These are phyloP conservation scores for Cyclina sinensis DNA, from an alignment of 1,140 invertebrate genomes.

Conservation along the genomic window DNA sequence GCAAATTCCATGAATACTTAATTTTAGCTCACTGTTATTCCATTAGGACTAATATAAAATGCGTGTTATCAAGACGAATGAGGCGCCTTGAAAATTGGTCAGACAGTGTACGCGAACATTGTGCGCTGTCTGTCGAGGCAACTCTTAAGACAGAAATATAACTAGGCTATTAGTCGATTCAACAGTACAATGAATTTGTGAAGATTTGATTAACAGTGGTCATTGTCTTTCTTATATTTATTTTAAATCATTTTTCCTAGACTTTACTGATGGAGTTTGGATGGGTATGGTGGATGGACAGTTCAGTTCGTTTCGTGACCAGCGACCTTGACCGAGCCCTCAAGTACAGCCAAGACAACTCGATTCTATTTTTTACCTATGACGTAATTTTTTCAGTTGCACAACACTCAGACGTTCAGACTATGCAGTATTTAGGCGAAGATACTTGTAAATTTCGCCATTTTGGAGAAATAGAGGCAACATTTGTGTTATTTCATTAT, in stretches of 20 bases:
- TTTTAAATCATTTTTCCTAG: neutral
- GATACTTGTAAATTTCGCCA: slow-evolving; percentile 62
- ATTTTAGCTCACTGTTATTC: too few relatives aligned
- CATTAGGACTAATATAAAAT: too few relatives aligned
- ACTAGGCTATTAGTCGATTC: neutral
- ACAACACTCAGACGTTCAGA: slow-evolving; percentile 44
- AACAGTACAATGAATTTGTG: too few relatives aligned
- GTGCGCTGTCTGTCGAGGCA: neutral
- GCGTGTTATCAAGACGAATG: too few relatives aligned
- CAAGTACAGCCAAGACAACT: slow-evolving; percentile 36
- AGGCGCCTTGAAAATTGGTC: neutral
- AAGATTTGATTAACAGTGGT: neutral
- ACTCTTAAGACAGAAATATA: neutral
- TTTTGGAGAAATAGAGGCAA: slow-evolving; percentile 61
- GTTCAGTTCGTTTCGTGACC: slow-evolving; percentile 44
- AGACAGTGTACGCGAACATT: neutral
- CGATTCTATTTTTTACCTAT: slow-evolving; percentile 62
- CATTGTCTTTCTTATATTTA: too few relatives aligned
- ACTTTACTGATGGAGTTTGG: slow-evolving; percentile 11
- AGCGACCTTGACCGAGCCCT: slow-evolving; percentile 37
- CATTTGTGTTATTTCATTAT: slow-evolving; percentile 55
- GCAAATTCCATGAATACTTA: too few relatives aligned
- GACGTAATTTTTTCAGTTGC: slow-evolving; percentile 44
- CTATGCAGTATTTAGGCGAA: slow-evolving; percentile 44
- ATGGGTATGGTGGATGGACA: slow-evolving; percentile 66